Percentiles rank a stretch among this genome's conserved stretches.
phyloP scores from a whole-genome alignment of 2,113 vertebrate genomes.

The Oreamnos americanus region DNA sequence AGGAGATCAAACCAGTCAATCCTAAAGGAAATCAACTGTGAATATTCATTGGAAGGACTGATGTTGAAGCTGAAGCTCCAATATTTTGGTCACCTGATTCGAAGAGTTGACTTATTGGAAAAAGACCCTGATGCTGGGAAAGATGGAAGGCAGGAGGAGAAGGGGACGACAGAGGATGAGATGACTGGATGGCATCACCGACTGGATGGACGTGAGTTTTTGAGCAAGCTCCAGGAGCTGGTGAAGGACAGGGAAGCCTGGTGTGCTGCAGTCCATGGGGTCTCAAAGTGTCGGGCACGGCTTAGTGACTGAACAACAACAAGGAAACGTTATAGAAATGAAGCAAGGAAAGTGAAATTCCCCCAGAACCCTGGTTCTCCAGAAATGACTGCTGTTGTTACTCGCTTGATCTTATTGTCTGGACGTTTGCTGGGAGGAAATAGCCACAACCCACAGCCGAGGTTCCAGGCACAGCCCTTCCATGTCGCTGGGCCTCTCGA shows the following conservation, averaged over 20 bases:
- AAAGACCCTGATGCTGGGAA: not conserved
- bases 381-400: not conserved
- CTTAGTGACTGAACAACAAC: not conserved
- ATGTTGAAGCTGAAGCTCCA: not conserved
- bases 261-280: not conserved
- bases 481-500: fast-evolving
- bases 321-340: not conserved
- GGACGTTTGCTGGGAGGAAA: not conserved
- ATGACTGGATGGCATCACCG: not conserved
- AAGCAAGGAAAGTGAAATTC: not conserved
- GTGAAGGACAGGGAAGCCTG: not conserved
- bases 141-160: not conserved
- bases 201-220: not conserved
- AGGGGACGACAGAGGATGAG: not conserved
- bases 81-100: not conserved
- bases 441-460: not conserved
- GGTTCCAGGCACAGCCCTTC: not conserved
- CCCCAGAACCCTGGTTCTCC: not conserved
- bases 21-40: not conserved
- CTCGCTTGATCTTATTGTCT: not conserved
- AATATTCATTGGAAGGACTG: not conserved
- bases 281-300: not conserved
- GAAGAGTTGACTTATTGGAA: not conserved
- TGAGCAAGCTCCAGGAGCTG: not conserved
- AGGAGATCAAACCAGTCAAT: not conserved